Evolutionary conservation across 2,888 invertebrate species (phyloP).

Genomic region (Melieria picta): DNA sequence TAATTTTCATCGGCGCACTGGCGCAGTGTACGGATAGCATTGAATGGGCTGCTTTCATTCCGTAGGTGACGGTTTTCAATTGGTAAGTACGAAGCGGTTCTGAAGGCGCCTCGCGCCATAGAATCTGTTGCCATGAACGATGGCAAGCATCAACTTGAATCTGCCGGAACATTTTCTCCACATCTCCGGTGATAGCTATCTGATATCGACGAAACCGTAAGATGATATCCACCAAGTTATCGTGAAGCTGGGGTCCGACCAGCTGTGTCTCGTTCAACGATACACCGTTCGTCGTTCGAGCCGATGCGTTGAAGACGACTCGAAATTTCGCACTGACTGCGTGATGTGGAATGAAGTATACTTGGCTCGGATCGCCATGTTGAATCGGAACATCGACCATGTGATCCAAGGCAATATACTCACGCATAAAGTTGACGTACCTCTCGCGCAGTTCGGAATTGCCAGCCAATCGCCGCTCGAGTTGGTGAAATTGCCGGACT

Average conservation of each 20-base stretch:
- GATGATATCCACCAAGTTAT: constrained; percentile 18
- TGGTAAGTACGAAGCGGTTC: constrained; percentile 5
- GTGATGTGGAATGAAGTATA: constrained; percentile 32
- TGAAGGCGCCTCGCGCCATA: constrained; percentile 25
- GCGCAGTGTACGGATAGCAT: constrained; percentile 22
- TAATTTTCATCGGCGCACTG: constrained; percentile 27
- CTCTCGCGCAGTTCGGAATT: neutral
- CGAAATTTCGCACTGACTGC: constrained; percentile 31
- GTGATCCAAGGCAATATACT: constrained; percentile 64
- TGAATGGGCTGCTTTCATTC: constrained; percentile 32
- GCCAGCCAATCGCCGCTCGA: constrained; percentile 5
- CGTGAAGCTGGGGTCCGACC: constrained; percentile 24
- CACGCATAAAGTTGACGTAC: neutral
- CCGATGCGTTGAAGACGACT: constrained; percentile 36
- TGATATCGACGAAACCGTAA: constrained; percentile 27
- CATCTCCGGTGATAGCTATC: constrained; percentile 25
- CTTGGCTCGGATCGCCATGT: constrained; percentile 1
- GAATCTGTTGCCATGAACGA: constrained; percentile 10
- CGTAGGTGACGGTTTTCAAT: constrained; percentile 30
- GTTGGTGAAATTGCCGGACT: neutral
- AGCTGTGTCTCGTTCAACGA: constrained; percentile 33
- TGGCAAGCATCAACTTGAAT: neutral
- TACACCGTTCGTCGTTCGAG: constrained; percentile 18
- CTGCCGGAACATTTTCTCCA: constrained; percentile 25
- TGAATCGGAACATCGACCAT: constrained; percentile 69